Base-by-base conservation (phyloP, 2,113 vertebrate species). In the Vidua macroura region DNA sequence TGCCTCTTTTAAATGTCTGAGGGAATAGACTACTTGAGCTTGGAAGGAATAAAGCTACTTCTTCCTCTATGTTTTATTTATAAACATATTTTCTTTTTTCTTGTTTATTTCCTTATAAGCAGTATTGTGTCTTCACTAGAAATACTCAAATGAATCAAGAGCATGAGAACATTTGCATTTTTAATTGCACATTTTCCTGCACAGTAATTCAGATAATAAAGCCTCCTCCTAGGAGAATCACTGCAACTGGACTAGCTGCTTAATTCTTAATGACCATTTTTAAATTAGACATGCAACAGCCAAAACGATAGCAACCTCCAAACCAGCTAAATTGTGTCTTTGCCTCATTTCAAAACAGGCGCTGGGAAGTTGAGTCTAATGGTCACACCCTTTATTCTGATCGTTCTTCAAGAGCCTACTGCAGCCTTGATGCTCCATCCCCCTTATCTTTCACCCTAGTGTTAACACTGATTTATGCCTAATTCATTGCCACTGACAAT, bases 211-310 rank as follows among this genome's bases (percentile, higher is more conserved):
- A 81, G 51, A 58, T 89, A 90, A 86, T 78, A 87, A 94, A 91
- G 8, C 9, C 16, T 62, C 9, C 35, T 58, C 41, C 21, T 83
- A 73, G 33, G 49, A 96, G 28, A 93, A 69, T 63, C n/a, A 85
- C 3, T 9, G 24, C 31, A 93, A 87, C 39, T 49, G 76, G 24
- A 77, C 74, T 75, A 88, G 12, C 44, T 96, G 20, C 44, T 88
- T 88, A 87, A 94, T 88, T 91, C 83, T 95, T 95, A 90, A 97
- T 80, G 49, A 68, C 7, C 15, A 30, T 15, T 75, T 51, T 53
- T 52, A 89, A 84, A 92, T 94, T 92, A 90, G 92, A 31, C 24
- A 74, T 62, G 27, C 43, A 78, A 16, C 37, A 87, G 78, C 23
- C 16, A 30, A 92, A 91, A 83, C 10, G 11, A 56, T 58, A 24